Percentiles rank a stretch among this genome's conserved stretches.
These are phyloP conservation scores for Orientallactaga bullata DNA, from an alignment of 2,113 vertebrate species.

Conservation along the genomic window DNA sequence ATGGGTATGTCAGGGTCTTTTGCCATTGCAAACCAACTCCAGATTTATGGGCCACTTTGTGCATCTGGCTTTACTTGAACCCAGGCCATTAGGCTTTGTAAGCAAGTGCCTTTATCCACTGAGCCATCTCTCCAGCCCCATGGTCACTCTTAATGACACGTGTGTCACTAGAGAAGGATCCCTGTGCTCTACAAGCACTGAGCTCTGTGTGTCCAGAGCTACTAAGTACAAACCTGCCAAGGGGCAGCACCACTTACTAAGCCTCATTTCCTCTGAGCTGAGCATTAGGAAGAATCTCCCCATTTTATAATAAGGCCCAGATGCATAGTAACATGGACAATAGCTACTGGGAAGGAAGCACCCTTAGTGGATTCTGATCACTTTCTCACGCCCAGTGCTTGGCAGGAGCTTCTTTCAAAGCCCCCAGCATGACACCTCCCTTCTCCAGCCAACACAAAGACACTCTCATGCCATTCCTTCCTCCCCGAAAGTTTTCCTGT, in stretches of 20 bases:
- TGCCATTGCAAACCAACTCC: too few relatives aligned
- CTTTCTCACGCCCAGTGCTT: slow-evolving; percentile 38
- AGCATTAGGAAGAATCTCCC: slow-evolving; percentile 38
- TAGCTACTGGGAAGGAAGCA: slow-evolving; percentile 25
- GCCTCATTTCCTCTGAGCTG: slow-evolving; percentile 4
- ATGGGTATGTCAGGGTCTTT: too few relatives aligned
- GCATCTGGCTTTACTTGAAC: too few relatives aligned
- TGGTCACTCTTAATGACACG: slow-evolving; percentile 16
- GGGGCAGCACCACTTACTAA: neutral
- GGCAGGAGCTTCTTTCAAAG: neutral
- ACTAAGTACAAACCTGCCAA: slow-evolving; percentile 1
- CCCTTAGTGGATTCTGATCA: neutral
- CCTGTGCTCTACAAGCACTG: neutral
- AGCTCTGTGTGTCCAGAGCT: neutral
- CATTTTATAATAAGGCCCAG: neutral
- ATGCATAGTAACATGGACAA: slow-evolving; percentile 17
- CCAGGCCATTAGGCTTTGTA: too few relatives aligned
- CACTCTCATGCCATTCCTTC: neutral
- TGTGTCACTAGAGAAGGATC: neutral
- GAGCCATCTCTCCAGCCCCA: too few relatives aligned
- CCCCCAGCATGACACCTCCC: neutral
- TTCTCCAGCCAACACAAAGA: neutral
- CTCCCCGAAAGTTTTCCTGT: neutral
- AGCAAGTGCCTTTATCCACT: too few relatives aligned
- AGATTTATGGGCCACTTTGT: too few relatives aligned